Percentiles rank a stretch among this genome's conserved stretches.
These are phyloP conservation scores for Lagenorhynchus albirostris DNA, from an alignment of 2,113 vertebrate species.

Conservation along the genomic window DNA sequence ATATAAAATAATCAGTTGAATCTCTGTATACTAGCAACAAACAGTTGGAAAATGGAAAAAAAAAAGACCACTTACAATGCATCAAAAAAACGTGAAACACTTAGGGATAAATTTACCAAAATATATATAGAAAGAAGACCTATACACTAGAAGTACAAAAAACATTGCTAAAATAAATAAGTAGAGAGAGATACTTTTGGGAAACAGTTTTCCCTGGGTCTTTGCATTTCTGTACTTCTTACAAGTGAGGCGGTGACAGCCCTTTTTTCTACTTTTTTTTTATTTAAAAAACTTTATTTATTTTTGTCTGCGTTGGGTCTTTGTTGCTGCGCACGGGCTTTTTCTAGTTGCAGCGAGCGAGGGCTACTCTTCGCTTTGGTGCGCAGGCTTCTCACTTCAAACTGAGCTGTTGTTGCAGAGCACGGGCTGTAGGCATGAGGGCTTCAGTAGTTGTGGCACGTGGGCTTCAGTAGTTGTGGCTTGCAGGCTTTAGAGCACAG, in stretches of 20 bases:
- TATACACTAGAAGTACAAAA: neutral
- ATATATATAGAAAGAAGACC: neutral
- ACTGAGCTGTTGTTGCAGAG: no score
- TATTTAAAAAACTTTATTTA: no score
- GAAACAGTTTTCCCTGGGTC: neutral
- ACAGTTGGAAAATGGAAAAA: neutral
- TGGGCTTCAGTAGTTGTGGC: no score
- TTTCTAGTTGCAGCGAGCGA: no score
- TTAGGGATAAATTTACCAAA: neutral
- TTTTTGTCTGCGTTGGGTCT: no score
- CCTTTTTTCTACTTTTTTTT: neutral
- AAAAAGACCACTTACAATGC: neutral
- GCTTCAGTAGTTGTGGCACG: no score
- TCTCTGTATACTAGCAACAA: neutral
- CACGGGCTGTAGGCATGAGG: no score
- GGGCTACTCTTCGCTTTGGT: no score
- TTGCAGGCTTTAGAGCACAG: no score
- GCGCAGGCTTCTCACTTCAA: no score
- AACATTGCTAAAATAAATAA: neutral
- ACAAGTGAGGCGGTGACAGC: neutral
- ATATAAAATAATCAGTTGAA: neutral
- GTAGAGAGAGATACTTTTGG: neutral
- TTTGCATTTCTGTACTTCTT: neutral
- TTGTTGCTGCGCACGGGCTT: no score
- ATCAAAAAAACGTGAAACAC: neutral